These are phyloP conservation scores for Drosophila borealis DNA, from an alignment of 2,888 invertebrate species.

Conservation along the genomic window DNA sequence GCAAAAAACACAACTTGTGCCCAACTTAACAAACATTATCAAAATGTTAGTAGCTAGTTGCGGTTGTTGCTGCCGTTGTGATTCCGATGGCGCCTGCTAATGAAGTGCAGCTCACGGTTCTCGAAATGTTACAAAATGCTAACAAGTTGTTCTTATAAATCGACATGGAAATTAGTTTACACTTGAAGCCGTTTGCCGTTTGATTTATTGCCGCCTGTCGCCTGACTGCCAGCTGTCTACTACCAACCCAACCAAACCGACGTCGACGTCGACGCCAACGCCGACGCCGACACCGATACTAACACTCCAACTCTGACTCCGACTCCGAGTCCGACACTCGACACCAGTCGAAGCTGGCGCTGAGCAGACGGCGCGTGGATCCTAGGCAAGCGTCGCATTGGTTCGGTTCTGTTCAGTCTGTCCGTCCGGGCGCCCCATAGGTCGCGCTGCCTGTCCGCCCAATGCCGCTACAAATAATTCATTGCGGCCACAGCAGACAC, in stretches of 20 bases:
- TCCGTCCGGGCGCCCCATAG: slow-evolving; percentile 50
- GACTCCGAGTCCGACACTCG: slow-evolving; percentile 34
- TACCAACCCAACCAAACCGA: slow-evolving; percentile 51
- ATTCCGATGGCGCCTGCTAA: slow-evolving; percentile 74
- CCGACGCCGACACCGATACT: slow-evolving; percentile 17
- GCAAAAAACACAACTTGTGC: slow-evolving; percentile 24
- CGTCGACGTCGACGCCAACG: slow-evolving; percentile 29
- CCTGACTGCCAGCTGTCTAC: slow-evolving; percentile 79
- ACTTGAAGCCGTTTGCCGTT: slow-evolving; percentile 80
- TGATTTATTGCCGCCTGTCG: slow-evolving; percentile 82
- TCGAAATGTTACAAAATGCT: slow-evolving; percentile 71
- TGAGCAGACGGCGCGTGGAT: slow-evolving; percentile 70
- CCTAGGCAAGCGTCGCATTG: slow-evolving; percentile 54
- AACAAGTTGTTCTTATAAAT: slow-evolving; percentile 82
- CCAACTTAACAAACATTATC: slow-evolving; percentile 55
- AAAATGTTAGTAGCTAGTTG: slow-evolving; percentile 38
- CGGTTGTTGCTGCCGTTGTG: slow-evolving; percentile 2
- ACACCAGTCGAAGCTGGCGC: slow-evolving; percentile 41
- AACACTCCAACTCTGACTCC: slow-evolving; percentile 30
- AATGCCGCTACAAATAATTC: slow-evolving; percentile 77
- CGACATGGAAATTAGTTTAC: slow-evolving; percentile 84
- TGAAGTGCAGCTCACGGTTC: slow-evolving; percentile 63
- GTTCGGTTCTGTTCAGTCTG: slow-evolving; percentile 42
- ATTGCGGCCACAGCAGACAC: slow-evolving; percentile 69
- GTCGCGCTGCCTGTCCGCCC: slow-evolving; percentile 73